Base-by-base conservation (phyloP, 1,140 invertebrate genomes). In the Pseudachorutes palmiensis region DNA sequence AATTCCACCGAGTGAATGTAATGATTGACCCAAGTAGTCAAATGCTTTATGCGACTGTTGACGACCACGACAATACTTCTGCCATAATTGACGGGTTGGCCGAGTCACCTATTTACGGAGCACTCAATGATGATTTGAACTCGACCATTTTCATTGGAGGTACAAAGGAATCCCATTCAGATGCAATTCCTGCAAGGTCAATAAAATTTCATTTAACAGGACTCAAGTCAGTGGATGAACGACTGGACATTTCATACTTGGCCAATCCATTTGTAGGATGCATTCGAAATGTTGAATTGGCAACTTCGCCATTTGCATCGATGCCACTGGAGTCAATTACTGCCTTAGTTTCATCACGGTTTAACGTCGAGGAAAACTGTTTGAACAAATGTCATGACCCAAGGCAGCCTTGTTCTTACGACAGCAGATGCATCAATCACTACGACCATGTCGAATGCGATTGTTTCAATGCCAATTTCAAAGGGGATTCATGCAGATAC, bases 201-300 rank as follows among this genome's bases (percentile, higher is more conserved):
- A n/a, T n/a, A n/a, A n/a, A n/a, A 36, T 14, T 32, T 65, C 28
- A 32, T 66, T 36, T 48, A n/a, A 26, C 19, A 45, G 89, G 90
- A 72, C 79, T 92, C 66, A 91, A 89, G 75, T 89, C 88, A 0
- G 88, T 91, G 76, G 89, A 91, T 77, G 85, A 90, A 22, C 33
- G n/a, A 22, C 89, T 91, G 75, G 89, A 90, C 63, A 89, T 92
- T 0, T 92, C 91, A 78, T 93, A 93, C 74, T 90, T 92, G 41
- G 92, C 91, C 69, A 89, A 92, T 79, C 92, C 91, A 14, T 94
- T 94, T 77, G 89, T 94, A 49, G 92, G 92, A 1, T 95, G 92
- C 76, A 89, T 94, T 66, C 87, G 87, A 74, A 87, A 93, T 73
- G 87, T 94, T 77, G 84, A 89, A 12, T 80, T 94, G 26, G 88